A percentile compares a stretch with the other conserved stretches of the same genome.
Conservation (phyloP, 2,888 invertebrate genomes). For the Elgonia sp. region DNA sequence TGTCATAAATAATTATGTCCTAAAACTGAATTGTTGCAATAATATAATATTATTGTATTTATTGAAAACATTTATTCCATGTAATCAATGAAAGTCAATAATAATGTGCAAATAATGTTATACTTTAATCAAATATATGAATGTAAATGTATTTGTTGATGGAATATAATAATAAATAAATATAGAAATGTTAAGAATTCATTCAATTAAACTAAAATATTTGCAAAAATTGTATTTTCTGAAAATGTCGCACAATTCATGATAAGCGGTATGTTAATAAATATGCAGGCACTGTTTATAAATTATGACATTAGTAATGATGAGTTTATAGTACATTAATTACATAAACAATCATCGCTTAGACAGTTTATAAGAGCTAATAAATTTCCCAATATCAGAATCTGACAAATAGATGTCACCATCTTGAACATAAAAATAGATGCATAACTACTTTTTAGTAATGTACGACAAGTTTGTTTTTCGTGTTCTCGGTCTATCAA, state of each 20-base stretch:
- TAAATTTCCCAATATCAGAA: conserved; percentile 37
- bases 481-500: conserved; percentile 32
- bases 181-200: no score
- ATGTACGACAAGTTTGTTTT: conserved; percentile 46
- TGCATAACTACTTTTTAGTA: conserved; percentile 37
- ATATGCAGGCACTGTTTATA: not conserved
- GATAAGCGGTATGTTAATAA: not conserved
- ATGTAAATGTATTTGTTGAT: no score
- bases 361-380: conserved; percentile 3
- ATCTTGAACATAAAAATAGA: conserved; percentile 44
- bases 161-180: no score
- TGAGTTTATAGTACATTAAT: not conserved
- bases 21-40: not conserved
- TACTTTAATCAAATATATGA: no score
- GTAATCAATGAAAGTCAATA: not conserved
- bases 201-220: no score
- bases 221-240: no score
- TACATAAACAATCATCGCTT: conserved; percentile 20
- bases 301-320: not conserved
- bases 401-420: conserved; percentile 54
- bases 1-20: not conserved
- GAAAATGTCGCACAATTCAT: no score
- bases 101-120: no score
- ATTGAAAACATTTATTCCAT: not conserved
- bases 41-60: not conserved